phyloP scores from a whole-genome alignment of 2,113 vertebrate species.

The Urocitellus parryii region DNA sequence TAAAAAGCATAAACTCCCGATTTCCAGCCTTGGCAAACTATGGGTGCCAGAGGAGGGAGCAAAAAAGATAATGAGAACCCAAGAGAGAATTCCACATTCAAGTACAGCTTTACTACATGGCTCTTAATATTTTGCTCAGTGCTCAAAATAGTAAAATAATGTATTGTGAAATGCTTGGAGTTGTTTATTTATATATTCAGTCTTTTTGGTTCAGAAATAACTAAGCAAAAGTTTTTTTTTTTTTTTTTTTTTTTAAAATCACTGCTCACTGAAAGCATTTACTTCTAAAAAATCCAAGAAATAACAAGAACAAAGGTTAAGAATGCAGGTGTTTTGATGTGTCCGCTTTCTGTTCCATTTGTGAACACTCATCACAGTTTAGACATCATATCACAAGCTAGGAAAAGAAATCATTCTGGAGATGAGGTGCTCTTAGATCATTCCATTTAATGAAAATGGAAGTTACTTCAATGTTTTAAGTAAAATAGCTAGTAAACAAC shows the following conservation, averaged over 20 bases:
- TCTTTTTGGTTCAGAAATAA: neutral
- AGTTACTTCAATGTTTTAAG: neutral
- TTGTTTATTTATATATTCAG: neutral
- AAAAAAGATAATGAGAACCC: neutral
- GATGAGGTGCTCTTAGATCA: neutral
- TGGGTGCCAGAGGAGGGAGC: too few relatives aligned
- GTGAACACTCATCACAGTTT: neutral
- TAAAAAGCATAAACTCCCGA: neutral
- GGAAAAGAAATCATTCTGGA: neutral
- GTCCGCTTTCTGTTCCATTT: neutral
- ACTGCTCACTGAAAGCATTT: neutral
- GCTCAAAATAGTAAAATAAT: neutral
- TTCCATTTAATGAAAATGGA: neutral
- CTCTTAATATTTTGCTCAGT: neutral
- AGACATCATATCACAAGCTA: neutral
- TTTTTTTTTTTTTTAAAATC: neutral
- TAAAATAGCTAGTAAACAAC: neutral
- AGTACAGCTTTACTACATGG: neutral
- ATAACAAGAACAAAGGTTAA: neutral
- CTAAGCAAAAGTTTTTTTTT: neutral
- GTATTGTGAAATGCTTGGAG: neutral
- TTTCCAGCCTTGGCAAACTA: neutral
- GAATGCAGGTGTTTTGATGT: neutral
- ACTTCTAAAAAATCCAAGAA: neutral
- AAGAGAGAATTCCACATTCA: neutral